Conservation (phyloP, 2,113 vertebrate species). For the Dendropsophus ebraccatus region DNA sequence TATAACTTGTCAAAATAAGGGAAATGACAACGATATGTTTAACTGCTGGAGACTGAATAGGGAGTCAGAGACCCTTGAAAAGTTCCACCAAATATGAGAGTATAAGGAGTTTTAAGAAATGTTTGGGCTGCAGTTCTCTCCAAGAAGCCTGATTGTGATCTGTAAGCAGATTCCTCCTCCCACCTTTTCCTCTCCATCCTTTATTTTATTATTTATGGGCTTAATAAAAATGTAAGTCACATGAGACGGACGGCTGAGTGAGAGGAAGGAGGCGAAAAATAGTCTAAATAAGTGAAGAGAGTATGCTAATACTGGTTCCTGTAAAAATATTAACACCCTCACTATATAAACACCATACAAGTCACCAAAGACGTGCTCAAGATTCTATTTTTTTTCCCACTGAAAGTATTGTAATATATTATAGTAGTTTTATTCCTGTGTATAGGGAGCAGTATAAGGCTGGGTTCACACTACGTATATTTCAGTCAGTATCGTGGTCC, state of each 20-base stretch:
- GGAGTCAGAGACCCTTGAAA: background rate
- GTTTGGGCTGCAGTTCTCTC: too few relatives aligned
- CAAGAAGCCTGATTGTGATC: background rate
- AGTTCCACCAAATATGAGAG: too few relatives aligned
- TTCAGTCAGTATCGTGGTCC: too few relatives aligned
- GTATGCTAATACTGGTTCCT: background rate
- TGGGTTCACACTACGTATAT: too few relatives aligned
- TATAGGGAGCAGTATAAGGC: background rate
- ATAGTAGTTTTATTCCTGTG: conserved; percentile 1
- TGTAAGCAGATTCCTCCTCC: background rate
- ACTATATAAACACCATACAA: too few relatives aligned
- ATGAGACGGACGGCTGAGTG: background rate
- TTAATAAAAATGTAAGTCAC: background rate
- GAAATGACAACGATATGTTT: background rate
- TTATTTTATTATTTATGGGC: background rate
- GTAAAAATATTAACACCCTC: background rate
- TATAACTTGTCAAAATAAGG: background rate
- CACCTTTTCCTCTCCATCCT: background rate
- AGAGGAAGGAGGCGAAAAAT: background rate
- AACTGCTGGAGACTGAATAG: too few relatives aligned
- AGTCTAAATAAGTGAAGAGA: background rate
- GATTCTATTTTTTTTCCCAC: too few relatives aligned
- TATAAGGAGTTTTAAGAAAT: background rate
- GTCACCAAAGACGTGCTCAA: too few relatives aligned
- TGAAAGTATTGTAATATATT: conserved; percentile 1